Evolutionary conservation across 1,140 invertebrate genomes (phyloP).

Genomic region (Drosophila parvula): DNA sequence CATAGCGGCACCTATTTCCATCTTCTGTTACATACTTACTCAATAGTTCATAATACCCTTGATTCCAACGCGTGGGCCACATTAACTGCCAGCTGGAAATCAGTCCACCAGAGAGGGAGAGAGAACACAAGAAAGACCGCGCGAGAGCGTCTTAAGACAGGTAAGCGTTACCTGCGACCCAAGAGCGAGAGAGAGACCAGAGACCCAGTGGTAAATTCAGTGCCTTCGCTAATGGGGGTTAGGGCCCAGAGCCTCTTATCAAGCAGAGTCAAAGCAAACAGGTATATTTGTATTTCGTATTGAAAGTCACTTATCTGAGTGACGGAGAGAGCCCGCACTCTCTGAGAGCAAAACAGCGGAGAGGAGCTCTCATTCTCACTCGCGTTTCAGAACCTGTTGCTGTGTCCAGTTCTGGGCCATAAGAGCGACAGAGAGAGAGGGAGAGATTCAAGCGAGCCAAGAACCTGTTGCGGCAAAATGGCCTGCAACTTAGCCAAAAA

Average conservation of each 20-base stretch:
- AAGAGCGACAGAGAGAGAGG: conserved; percentile 25
- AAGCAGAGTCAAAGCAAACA: conserved; percentile 56
- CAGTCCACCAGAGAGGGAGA: conserved; percentile 19
- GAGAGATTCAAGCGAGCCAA: conserved; percentile 50
- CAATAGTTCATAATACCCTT: background rate
- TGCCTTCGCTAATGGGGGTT: conserved; percentile 66
- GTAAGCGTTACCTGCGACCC: conserved; percentile 50
- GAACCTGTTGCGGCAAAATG: conserved; percentile 77
- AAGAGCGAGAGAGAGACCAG: conserved; percentile 12
- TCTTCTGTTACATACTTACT: background rate
- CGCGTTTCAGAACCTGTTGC: conserved; percentile 70
- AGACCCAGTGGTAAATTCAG: conserved; percentile 71
- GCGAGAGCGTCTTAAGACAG: conserved; percentile 51
- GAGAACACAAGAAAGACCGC: conserved; percentile 6
- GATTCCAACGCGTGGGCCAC: conserved; percentile 2
- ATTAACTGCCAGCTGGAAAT: conserved; percentile 39
- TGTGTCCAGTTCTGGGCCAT: conserved; percentile 67
- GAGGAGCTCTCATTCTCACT: conserved; percentile 8
- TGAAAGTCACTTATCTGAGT: conserved; percentile 78
- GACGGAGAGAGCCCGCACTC: conserved; percentile 31
- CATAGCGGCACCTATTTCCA: background rate
- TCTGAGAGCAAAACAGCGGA: conserved; percentile 19
- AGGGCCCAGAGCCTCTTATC: conserved; percentile 59
- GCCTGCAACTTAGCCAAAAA: conserved; percentile 52
- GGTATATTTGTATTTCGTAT: conserved; percentile 67